phyloP scores from a whole-genome alignment of 2,888 invertebrate genomes.

The Pachymerium ferrugineum region DNA sequence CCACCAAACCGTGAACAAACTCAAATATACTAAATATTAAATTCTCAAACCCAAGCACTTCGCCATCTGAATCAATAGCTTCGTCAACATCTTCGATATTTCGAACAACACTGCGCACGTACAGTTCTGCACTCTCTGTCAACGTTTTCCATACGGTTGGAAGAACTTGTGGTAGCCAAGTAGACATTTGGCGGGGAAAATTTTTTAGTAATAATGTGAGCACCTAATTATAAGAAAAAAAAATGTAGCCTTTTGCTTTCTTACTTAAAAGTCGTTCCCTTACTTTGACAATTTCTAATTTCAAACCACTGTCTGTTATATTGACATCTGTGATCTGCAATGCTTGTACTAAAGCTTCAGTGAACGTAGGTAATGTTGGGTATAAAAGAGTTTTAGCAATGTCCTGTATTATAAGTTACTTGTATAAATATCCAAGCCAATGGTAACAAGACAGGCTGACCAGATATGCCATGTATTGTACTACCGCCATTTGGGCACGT shows the following conservation, averaged over 20 bases:
- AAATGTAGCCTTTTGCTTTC: no score
- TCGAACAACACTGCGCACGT: constrained; percentile 59
- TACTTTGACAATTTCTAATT: constrained; percentile 59
- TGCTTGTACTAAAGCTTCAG: constrained; percentile 58
- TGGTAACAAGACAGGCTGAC: no score
- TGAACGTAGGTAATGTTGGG: constrained; percentile 63
- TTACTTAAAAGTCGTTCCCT: no score
- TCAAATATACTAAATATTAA: constrained; percentile 63
- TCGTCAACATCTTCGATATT: constrained; percentile 55
- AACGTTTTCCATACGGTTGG: constrained; percentile 63
- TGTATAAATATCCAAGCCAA: no score
- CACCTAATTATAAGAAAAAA: constrained; percentile 41
- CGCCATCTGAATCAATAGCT: constrained; percentile 61
- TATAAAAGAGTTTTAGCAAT: constrained; percentile 57
- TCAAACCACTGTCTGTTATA: constrained; percentile 57
- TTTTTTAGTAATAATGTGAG: constrained; percentile 59
- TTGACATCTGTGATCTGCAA: constrained; percentile 55
- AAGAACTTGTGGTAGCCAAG: constrained; percentile 58
- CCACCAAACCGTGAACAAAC: constrained; percentile 59
- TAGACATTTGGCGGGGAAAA: constrained; percentile 58
- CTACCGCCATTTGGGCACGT: no score
- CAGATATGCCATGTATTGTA: no score
- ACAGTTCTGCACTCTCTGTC: constrained; percentile 60
- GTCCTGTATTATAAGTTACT: no score
- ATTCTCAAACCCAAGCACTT: constrained; percentile 59